A percentile compares a stretch with the other conserved stretches of the same genome.
Evolutionary conservation across 1,140 invertebrate genomes (phyloP).

Genomic region (Caenorhabditis brenneri): DNA sequence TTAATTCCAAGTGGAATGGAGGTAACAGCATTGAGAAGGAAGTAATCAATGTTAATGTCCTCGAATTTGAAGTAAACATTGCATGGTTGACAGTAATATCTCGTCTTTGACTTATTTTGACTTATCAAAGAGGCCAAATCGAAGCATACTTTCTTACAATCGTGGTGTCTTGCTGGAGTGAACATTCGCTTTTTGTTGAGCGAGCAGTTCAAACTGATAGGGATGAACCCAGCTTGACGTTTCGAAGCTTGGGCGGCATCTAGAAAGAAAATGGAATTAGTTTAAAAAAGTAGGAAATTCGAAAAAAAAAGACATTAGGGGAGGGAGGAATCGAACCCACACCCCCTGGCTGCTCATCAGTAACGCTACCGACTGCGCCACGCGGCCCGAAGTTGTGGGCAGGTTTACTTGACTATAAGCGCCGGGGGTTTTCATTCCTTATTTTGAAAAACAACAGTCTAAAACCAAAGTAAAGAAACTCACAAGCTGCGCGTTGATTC

Average conservation of each 20-base stretch:
- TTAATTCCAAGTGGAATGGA: background rate
- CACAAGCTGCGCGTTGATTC: too few relatives aligned
- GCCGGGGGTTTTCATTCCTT: too few relatives aligned
- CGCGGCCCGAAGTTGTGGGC: too few relatives aligned
- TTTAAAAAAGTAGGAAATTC: too few relatives aligned
- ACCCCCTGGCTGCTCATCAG: too few relatives aligned
- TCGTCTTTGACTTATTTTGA: background rate
- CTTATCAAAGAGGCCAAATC: background rate
- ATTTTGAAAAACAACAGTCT: too few relatives aligned
- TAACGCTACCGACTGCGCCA: too few relatives aligned
- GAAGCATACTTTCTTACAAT: background rate
- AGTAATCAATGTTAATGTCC: background rate
- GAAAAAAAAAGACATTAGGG: too few relatives aligned
- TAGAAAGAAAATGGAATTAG: too few relatives aligned
- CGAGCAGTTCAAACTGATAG: background rate
- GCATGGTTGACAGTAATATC: background rate
- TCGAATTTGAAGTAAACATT: background rate
- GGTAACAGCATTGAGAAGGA: background rate
- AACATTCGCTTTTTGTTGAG: background rate
- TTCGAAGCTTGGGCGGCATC: background rate
- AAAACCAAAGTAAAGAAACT: background rate
- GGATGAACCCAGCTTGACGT: background rate
- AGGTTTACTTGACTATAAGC: too few relatives aligned
- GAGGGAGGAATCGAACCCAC: too few relatives aligned
- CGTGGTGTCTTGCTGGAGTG: slow-evolving; percentile 3